Conservation (phyloP, 2,113 vertebrate species). For the Periophthalmodon schlosseri region DNA sequence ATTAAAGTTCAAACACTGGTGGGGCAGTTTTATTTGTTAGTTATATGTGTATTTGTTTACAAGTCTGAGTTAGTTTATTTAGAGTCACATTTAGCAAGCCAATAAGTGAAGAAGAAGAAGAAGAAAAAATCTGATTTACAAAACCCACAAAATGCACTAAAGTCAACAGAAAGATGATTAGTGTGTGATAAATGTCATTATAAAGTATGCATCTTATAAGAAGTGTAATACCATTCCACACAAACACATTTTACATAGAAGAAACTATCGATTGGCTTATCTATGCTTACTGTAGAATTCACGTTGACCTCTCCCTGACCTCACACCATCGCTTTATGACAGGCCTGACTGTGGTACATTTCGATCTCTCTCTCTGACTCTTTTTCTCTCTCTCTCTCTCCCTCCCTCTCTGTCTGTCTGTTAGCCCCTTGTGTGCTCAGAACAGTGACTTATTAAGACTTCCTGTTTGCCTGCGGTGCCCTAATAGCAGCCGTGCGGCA, state of each 20-base stretch:
- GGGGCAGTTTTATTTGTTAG: too few relatives aligned
- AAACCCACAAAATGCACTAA: not conserved
- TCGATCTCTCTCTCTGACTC: not conserved
- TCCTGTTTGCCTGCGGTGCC: constrained; percentile 56
- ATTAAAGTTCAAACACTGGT: too few relatives aligned
- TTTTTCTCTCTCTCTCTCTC: not conserved
- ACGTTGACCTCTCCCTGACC: not conserved
- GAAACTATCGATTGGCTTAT: not conserved
- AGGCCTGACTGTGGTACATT: not conserved
- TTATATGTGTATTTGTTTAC: too few relatives aligned
- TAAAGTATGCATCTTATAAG: not conserved
- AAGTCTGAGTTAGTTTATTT: too few relatives aligned
- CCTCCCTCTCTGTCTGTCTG: not conserved
- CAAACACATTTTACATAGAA: not conserved
- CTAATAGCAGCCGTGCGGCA: constrained; percentile 58
- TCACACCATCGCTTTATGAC: not conserved
- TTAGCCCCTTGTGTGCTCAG: not conserved
- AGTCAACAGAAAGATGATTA: not conserved
- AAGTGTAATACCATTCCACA: not conserved
- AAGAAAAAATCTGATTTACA: too few relatives aligned
- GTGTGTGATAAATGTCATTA: not conserved
- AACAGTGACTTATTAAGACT: constrained; percentile 30
- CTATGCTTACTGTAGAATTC: not conserved
- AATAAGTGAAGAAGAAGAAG: too few relatives aligned
- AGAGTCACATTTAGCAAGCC: too few relatives aligned